A percentile compares a stretch with the other conserved stretches of the same genome.
These are phyloP conservation scores for Nansenia antarctica DNA, from an alignment of 2,113 vertebrate genomes.

Conservation along the genomic window DNA sequence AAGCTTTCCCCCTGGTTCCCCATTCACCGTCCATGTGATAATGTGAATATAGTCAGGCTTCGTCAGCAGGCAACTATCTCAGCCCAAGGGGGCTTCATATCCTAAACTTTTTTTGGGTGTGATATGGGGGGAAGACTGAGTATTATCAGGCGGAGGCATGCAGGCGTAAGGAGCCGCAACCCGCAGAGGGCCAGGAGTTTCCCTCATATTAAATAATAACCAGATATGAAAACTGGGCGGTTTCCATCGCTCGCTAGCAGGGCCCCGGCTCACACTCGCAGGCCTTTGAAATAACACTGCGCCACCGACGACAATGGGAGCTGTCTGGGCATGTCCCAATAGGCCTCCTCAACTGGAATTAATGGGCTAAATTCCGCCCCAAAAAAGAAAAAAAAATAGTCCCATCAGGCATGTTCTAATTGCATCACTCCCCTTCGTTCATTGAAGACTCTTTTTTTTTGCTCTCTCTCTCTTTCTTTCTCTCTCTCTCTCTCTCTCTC, in stretches of 20 bases:
- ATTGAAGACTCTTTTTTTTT: conserved; percentile 20
- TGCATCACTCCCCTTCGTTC: conserved; percentile 47
- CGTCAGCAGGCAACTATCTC: conserved; percentile 25
- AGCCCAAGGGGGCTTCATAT: conserved; percentile 12
- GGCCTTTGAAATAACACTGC: conserved; percentile 77
- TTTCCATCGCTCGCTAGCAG: conserved; percentile 5
- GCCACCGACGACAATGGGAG: conserved; percentile 75
- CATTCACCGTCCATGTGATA: background rate
- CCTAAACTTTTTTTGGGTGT: conserved; percentile 29
- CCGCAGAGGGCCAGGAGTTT: conserved; percentile 22
- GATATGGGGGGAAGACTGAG: conserved; percentile 33
- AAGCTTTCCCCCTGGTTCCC: background rate
- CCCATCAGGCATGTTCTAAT: conserved; percentile 67
- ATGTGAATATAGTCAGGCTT: background rate
- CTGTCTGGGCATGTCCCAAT: conserved; percentile 77
- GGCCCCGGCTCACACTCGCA: conserved; percentile 60
- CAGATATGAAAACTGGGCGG: conserved; percentile 57
- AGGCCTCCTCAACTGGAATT: conserved; percentile 83
- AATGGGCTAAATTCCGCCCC: conserved; percentile 73
- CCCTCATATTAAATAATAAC: conserved; percentile 47
- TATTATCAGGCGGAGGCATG: conserved; percentile 49
- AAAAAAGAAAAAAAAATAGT: conserved; percentile 33
- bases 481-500: too few species aligned
- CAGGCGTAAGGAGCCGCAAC: conserved; percentile 15
- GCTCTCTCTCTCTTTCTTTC: background rate